Evolutionary conservation across 2,797 vertebrate genomes (phyloP).

Genomic region (Clamator glandarius): DNA sequence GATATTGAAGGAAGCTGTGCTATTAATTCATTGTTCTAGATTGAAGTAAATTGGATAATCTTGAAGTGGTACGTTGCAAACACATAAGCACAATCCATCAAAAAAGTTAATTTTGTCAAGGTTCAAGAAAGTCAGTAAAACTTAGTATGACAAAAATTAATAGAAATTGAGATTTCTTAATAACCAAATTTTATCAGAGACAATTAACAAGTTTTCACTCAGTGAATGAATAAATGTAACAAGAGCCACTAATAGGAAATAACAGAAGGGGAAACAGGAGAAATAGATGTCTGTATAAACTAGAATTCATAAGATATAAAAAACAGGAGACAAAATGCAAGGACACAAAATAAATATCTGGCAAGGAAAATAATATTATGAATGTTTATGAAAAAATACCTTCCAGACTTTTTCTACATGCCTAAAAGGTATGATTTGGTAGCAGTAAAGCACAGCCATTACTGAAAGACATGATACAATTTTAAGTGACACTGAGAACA

Average conservation of each 20-base stretch:
- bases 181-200: neutral
- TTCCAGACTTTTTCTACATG: neutral
- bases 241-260: neutral
- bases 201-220: neutral
- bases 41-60: neutral
- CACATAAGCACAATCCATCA: neutral
- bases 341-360: neutral
- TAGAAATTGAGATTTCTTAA: neutral
- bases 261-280: neutral
- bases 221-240: neutral
- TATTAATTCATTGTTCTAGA: neutral
- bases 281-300: neutral
- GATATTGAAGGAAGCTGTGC: neutral
- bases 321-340: neutral
- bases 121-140: slow-evolving; percentile 11
- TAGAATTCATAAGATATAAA: neutral
- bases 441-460: neutral
- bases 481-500: neutral
- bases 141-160: neutral
- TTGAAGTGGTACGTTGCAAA: neutral
- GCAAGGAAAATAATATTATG: neutral
- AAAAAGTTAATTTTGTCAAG: neutral
- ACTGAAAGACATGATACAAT: neutral
- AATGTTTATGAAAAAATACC: neutral
- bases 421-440: neutral